Base-by-base conservation (phyloP, 2,113 vertebrate species). In the Macquaria ambigua region DNA sequence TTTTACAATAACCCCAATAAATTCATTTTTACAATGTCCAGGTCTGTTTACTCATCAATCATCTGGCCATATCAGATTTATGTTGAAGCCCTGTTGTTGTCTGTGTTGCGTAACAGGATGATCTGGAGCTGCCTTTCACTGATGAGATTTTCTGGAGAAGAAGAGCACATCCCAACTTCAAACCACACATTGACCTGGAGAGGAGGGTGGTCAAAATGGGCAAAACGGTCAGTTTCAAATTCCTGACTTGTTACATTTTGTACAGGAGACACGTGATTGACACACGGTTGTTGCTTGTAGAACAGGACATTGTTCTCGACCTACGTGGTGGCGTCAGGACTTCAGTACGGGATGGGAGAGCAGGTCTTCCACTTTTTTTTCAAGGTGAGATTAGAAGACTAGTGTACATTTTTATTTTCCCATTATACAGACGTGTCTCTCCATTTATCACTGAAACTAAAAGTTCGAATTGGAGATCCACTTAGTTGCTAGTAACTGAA, bases 261-360 rank as follows among this genome's bases (percentile, higher is more conserved):
- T 18, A 21, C 7, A 43, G 16, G 21, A 64, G 43, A 48, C 11
- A 2, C 39, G 23, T 3, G 16, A 48, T 15, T 41, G 3, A 56
- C 25, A 18, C 31, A 1, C 79, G 43, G 46, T 70, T 25, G 16
- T 71, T 68, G 18, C 23, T 92, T 91, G 72, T 71, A 99, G 98
- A 88, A 94, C 23, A 97, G 91, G 82, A 12, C 23, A 3, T 89
- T 93, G 86, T 96, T 99, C 75, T 82, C 92, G 1, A 97, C 98
- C 0, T 99, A 97, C 0, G 95, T 99, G 31, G 89, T 99, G 84
- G 97, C 97, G 5, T 95, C 98, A 10, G 98, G 98, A 77, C 95
- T 98, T 77, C 97, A 96, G 59, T 99, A 99, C 53, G 98, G 98
- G 92, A 92, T 93, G 90, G 98, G 95, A 79, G 98, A 97, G 83